A percentile compares a stretch with the other conserved stretches of the same genome.
Conservation (phyloP, 1,140 invertebrate species). For the Drosophila dunni region DNA sequence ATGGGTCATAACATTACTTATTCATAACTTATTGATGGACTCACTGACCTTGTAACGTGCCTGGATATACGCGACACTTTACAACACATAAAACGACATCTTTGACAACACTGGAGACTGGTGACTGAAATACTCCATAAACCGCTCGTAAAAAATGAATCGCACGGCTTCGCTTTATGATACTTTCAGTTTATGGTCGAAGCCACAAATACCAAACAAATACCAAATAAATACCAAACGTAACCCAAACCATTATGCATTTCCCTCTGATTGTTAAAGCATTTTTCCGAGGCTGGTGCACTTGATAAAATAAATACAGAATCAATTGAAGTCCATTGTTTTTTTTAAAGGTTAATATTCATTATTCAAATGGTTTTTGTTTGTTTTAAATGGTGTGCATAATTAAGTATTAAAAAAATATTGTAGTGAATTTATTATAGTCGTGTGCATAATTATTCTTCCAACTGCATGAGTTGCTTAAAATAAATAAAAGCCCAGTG, state of each 20-base stretch:
- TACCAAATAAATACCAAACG: conserved; percentile 27
- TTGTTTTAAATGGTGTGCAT: background rate
- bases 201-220: conserved; percentile 36
- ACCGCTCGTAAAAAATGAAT: conserved; percentile 46
- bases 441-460: background rate
- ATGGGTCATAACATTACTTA: conserved; percentile 35
- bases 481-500: background rate
- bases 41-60: background rate
- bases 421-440: background rate
- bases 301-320: no score
- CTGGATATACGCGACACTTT: conserved; percentile 27
- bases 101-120: conserved; percentile 23
- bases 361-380: conserved; percentile 2
- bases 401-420: background rate
- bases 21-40: conserved; percentile 51
- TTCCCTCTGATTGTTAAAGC: conserved; percentile 23
- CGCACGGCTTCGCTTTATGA: conserved; percentile 48
- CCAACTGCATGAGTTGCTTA: background rate
- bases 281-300: background rate
- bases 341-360: background rate
- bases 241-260: conserved; percentile 25
- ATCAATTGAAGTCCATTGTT: no score
- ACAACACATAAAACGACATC: conserved; percentile 56
- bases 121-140: conserved; percentile 31
- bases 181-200: conserved; percentile 51